Conservation (phyloP, 2,797 vertebrate genomes). For the Furcifer pardalis region DNA sequence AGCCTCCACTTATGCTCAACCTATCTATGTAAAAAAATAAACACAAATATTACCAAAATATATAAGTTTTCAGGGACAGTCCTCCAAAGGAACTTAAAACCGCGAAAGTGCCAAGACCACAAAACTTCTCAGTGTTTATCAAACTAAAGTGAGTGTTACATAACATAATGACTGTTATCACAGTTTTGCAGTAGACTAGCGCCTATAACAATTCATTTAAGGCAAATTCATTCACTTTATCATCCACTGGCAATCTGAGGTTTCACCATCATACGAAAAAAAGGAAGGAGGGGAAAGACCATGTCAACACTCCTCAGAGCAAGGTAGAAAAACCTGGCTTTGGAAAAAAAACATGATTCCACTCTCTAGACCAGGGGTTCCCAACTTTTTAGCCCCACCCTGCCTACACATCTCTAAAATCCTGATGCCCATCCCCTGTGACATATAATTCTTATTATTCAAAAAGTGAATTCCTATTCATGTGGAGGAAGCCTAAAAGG, state of each 20-base stretch:
- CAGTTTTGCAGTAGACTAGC: neutral
- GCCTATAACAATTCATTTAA: neutral
- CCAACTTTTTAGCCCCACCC: no score
- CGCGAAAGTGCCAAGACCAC: neutral
- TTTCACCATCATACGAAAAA: neutral
- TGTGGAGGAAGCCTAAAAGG: no score
- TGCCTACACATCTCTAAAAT: no score
- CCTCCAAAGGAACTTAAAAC: neutral
- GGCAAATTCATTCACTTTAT: no score
- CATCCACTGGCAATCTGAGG: no score
- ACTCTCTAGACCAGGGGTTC: no score
- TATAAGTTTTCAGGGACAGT: no score
- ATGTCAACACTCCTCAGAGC: neutral
- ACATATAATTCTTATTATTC: no score
- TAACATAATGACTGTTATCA: no score
- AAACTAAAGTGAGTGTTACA: neutral
- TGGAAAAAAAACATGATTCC: neutral
- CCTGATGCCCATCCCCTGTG: no score
- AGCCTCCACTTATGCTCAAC: neutral
- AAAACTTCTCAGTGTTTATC: no score
- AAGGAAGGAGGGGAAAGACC: neutral
- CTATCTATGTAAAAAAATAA: neutral
- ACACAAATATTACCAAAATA: neutral
- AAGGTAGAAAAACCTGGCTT: neutral
- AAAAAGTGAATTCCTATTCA: no score